phyloP scores from a whole-genome alignment of 2,113 vertebrate species.

The Illadopsis cleaveri region DNA sequence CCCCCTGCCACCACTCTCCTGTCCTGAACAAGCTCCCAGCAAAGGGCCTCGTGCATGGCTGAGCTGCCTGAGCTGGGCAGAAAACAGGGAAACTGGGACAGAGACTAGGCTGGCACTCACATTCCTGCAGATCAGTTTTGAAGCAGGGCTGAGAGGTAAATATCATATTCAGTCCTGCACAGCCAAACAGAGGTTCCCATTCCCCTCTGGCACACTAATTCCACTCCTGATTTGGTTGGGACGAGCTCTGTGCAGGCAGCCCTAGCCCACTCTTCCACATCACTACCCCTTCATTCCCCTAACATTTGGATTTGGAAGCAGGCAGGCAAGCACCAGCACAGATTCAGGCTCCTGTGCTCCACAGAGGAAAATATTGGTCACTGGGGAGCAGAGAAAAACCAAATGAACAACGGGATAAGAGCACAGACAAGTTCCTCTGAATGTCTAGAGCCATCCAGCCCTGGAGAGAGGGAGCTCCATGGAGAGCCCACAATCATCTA shows the following conservation, averaged over 20 bases:
- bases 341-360: neutral
- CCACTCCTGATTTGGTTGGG: rapidly evolving
- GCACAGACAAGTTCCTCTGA: neutral
- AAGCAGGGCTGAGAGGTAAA: neutral
- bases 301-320: neutral
- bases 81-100: neutral
- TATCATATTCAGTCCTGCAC: neutral
- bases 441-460: neutral
- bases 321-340: neutral
- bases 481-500: neutral
- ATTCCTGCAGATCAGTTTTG: neutral
- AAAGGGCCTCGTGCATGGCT: rapidly evolving
- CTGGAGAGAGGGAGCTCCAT: neutral
- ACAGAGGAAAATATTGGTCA: neutral
- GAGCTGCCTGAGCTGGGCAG: neutral
- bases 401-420: neutral
- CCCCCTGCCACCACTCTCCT: neutral
- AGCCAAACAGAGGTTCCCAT: neutral
- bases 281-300: neutral
- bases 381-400: neutral
- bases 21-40: neutral
- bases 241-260: neutral
- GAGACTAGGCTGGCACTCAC: neutral
- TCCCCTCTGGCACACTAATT: neutral
- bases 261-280: neutral